Evolutionary conservation across 2,113 vertebrate species (phyloP), one percentile per base, ranked within the genome.

Genomic region (Bagarius yarrelli): DNA sequence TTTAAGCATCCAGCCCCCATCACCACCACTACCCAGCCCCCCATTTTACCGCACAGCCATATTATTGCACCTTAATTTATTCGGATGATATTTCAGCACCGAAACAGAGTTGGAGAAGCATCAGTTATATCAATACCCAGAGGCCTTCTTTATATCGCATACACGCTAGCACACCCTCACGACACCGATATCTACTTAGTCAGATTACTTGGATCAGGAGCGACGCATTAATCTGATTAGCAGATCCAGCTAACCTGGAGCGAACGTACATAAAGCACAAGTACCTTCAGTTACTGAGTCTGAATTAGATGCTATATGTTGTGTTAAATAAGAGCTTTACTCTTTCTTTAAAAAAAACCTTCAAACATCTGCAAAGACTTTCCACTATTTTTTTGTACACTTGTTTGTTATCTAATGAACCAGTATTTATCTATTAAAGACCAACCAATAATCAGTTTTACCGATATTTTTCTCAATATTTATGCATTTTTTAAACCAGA

Each of bases 1-100:
- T 72, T 57, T 67, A 52, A 78, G 50, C 75, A 69, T 16, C 63
- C 44, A 47, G 9, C 1, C 44, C 44, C 44, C 44, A 47, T 8
- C 44, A 47, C 44, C 5, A 47, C 44, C 44, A 47, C 44, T 8
- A 47, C 44, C 44, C 44, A 9, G 5, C 9, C 36, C 9, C 57
- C 25, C 55, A 34, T 82, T 47, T 64, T 47, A 40, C 79, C 74
- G 67, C 69, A 76, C 71, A 64, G 81, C 53, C 36, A 50, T 79
- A 76, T 83, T 85, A 83, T 79, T 82, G 81, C 69, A 78, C 61
- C 77, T 81, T 86, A 79, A 80, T 85, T 79, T 85, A 83, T 80
- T 82, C 79, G 40, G 75, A 67, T 60, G 79, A 67, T 83, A 69
- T 85, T 83, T 87, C 81, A 77, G 77, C 80, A 55, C 59, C 81